Percentiles rank a stretch among this genome's conserved stretches.
Conservation (phyloP, 2,113 vertebrate species). For the Arizona elegans region DNA sequence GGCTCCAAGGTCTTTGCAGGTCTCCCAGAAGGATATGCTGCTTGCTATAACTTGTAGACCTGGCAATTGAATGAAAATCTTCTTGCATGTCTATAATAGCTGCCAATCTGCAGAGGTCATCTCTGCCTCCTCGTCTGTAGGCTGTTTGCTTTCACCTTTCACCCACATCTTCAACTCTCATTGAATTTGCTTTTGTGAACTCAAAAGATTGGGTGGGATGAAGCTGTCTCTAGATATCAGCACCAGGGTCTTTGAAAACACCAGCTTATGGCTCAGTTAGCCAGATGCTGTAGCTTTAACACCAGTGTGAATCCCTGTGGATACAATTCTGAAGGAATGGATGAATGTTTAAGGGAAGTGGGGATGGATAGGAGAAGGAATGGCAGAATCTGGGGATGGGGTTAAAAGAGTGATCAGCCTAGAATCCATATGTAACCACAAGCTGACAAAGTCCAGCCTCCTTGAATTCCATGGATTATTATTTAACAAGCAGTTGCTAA, state of each 20-base stretch:
- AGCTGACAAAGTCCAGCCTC: not conserved
- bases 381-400: not conserved
- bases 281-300: not conserved
- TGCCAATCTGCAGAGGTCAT: not conserved
- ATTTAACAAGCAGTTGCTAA: not conserved
- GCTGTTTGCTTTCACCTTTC: no score
- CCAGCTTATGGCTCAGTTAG: not conserved
- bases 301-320: not conserved
- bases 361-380: not conserved
- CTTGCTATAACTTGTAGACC: not conserved
- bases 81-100: not conserved
- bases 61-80: not conserved
- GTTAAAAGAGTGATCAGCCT: not conserved
- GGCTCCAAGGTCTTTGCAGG: not conserved
- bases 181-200: no score
- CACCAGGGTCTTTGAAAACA: no score
- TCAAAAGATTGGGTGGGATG: no score
- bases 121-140: no score
- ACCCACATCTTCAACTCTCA: no score
- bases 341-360: not conserved
- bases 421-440: not conserved
- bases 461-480: not conserved
- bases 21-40: not conserved
- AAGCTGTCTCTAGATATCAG: no score
- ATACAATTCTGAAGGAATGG: not conserved